Percentiles rank a stretch among this genome's conserved stretches.
phyloP scores from a whole-genome alignment of 1,140 invertebrate genomes.

The Zaprionus ghesquierei region DNA sequence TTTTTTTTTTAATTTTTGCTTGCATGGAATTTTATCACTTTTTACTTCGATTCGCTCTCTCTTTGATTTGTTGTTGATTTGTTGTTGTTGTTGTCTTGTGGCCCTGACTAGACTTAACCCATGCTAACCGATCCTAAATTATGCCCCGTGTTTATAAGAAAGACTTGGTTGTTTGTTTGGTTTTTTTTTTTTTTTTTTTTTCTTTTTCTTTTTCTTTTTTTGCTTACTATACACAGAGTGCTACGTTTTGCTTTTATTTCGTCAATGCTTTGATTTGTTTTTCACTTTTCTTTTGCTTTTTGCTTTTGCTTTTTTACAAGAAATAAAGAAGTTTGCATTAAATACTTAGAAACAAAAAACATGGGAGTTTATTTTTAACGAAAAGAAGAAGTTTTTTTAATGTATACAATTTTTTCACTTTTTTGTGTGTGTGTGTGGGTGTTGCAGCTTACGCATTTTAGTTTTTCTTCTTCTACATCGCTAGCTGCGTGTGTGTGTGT shows the following conservation, averaged over 20 bases:
- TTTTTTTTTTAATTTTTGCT: conserved; percentile 31
- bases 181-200: conserved; percentile 46
- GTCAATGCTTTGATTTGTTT: conserved; percentile 43
- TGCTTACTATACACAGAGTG: conserved; percentile 79
- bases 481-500: not conserved
- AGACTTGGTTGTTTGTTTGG: conserved; percentile 30
- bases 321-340: conserved; percentile 65
- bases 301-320: conserved; percentile 74
- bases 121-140: not conserved
- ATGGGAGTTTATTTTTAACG: conserved; percentile 39
- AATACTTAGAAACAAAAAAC: conserved; percentile 60
- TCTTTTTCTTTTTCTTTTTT: conserved; percentile 44
- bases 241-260: conserved; percentile 73
- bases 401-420: conserved; percentile 23
- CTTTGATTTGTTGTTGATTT: conserved; percentile 12
- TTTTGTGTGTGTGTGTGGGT: conserved; percentile 32
- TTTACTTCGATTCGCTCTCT: conserved; percentile 42
- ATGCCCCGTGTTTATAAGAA: conserved; percentile 16
- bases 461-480: not conserved
- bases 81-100: too few species aligned
- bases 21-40: conserved; percentile 46
- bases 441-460: conserved; percentile 21
- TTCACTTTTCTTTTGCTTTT: conserved; percentile 33
- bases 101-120: not conserved
- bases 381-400: conserved; percentile 24